phyloP scores from a whole-genome alignment of 2,113 vertebrate species.

The Riparia riparia region DNA sequence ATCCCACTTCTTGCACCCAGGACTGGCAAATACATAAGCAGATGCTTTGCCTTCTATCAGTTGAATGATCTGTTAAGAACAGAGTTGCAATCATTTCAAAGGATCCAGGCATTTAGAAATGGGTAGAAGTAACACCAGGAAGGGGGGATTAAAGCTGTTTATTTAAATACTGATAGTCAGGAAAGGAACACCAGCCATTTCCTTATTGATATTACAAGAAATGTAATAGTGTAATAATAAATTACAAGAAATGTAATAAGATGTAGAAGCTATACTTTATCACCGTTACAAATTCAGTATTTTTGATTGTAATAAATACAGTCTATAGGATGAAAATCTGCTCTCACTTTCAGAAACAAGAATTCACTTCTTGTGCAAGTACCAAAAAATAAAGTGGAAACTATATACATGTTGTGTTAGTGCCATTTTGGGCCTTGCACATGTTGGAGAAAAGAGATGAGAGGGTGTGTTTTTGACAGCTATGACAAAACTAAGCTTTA shows the following conservation, averaged over 20 bases:
- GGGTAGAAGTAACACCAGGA: neutral
- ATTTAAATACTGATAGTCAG: neutral
- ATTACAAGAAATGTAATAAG: neutral
- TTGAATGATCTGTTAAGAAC: slow-evolving; percentile 87
- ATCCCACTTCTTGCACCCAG: slow-evolving; percentile 98
- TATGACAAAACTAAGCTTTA: neutral
- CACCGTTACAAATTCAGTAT: neutral
- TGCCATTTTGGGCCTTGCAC: neutral
- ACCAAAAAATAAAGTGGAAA: neutral
- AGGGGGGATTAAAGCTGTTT: neutral
- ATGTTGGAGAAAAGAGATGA: neutral
- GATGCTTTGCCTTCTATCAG: slow-evolving; percentile 95
- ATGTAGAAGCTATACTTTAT: neutral
- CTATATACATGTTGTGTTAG: neutral
- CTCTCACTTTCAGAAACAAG: neutral
- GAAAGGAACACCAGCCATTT: neutral
- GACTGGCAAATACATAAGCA: slow-evolving; percentile 96
- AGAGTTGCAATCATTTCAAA: neutral
- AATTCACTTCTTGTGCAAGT: neutral
- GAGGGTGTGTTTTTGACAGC: neutral
- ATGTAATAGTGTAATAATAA: neutral
- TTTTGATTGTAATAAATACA: neutral
- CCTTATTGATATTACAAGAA: neutral
- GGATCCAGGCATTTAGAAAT: neutral
- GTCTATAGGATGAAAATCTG: neutral